These are phyloP conservation scores for Chanos chanos DNA, from an alignment of 2,797 vertebrate genomes.

Conservation along the genomic window DNA sequence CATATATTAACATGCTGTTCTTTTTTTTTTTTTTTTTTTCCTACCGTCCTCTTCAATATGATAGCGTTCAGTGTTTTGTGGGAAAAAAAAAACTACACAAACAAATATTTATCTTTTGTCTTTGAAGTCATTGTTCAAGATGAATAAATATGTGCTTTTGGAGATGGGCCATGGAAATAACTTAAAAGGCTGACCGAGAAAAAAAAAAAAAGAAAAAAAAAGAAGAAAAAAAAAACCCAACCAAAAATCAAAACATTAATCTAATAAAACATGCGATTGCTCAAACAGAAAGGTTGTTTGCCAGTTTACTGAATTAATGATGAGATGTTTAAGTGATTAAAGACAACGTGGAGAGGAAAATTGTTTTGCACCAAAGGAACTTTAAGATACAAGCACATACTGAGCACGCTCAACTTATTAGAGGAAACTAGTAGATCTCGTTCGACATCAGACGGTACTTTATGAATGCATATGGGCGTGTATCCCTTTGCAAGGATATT, in stretches of 20 bases:
- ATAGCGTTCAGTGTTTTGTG: not conserved
- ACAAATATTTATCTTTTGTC: conserved; percentile 21
- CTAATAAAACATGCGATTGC: conserved; percentile 1
- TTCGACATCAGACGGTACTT: conserved; percentile 11
- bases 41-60: not conserved
- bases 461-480: not conserved
- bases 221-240: not conserved
- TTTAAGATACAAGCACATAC: no score
- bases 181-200: not conserved
- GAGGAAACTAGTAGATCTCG: not conserved
- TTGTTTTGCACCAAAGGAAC: no score
- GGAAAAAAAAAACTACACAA: no score
- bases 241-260: not conserved
- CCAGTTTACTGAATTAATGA: conserved; percentile 13
- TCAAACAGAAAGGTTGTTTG: conserved; percentile 4
- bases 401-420: no score
- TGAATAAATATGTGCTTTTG: conserved; percentile 13
- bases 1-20: not conserved
- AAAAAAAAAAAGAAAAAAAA: not conserved
- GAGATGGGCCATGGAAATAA: conserved; percentile 7
- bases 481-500: not conserved
- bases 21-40: not conserved
- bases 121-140: conserved; percentile 29
- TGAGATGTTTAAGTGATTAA: conserved; percentile 21
- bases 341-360: conserved; percentile 16